These are phyloP conservation scores for Procambarus clarkii DNA, from an alignment of 1,140 invertebrate species.

Conservation along the genomic window DNA sequence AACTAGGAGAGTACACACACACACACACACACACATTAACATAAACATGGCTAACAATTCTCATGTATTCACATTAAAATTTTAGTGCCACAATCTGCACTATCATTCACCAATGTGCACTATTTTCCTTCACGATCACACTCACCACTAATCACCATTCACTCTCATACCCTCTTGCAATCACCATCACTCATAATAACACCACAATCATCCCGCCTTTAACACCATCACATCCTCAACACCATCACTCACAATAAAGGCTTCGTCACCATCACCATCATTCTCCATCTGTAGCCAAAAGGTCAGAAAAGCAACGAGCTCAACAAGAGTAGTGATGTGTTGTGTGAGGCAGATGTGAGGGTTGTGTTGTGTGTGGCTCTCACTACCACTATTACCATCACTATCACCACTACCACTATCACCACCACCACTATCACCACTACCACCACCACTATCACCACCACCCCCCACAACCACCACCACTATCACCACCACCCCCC, in stretches of 20 bases:
- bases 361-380: background rate
- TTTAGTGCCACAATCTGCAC: background rate
- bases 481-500: background rate
- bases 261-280: background rate
- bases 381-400: background rate
- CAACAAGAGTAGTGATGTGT: background rate
- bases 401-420: background rate
- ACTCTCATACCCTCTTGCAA: background rate
- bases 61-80: no score
- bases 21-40: no score
- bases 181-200: background rate
- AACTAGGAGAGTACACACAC: no score
- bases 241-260: background rate
- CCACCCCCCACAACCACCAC: background rate
- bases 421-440: conserved; percentile 2
- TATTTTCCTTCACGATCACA: background rate
- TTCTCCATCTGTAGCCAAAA: background rate
- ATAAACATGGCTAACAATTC: no score
- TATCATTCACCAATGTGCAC: background rate
- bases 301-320: background rate
- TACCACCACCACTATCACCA: background rate
- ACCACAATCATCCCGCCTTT: background rate
- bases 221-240: background rate
- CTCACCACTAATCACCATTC: background rate
- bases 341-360: background rate